A percentile compares a stretch with the other conserved stretches of the same genome.
Conservation (phyloP, 2,797 vertebrate species). For the Sylvilagus floridanus region DNA sequence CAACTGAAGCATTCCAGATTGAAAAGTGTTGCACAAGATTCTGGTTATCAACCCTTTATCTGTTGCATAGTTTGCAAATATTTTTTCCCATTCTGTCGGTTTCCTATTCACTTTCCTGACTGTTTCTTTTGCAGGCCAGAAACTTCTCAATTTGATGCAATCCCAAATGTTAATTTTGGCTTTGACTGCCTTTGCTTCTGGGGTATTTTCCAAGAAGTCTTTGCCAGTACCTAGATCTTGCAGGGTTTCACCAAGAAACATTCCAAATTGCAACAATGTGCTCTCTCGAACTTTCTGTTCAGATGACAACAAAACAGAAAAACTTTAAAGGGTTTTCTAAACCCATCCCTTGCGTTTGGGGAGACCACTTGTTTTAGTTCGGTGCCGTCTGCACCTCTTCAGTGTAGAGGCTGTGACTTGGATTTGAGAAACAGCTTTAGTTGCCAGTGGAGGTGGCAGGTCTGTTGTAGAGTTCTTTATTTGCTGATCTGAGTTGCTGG, state of each 20-base stretch:
- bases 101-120: too few relatives aligned
- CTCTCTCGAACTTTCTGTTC: background rate
- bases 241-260: too few relatives aligned
- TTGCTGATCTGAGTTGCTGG: background rate
- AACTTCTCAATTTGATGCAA: too few relatives aligned
- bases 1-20: background rate
- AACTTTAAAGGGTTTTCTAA: background rate
- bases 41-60: too few relatives aligned
- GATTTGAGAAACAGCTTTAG: background rate
- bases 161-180: too few relatives aligned
- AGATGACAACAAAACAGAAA: background rate
- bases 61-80: too few relatives aligned
- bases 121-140: too few relatives aligned
- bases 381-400: background rate
- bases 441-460: background rate
- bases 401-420: background rate
- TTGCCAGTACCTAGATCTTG: too few relatives aligned
- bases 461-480: background rate
- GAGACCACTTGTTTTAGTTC: conserved; percentile 31
- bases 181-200: too few relatives aligned
- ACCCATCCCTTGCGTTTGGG: background rate
- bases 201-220: too few relatives aligned
- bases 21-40: background rate
- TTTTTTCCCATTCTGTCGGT: too few relatives aligned
- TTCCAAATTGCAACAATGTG: background rate